Conservation (phyloP, 35 echinoderm and acorn worm species). For the Anneissia japonica region DNA sequence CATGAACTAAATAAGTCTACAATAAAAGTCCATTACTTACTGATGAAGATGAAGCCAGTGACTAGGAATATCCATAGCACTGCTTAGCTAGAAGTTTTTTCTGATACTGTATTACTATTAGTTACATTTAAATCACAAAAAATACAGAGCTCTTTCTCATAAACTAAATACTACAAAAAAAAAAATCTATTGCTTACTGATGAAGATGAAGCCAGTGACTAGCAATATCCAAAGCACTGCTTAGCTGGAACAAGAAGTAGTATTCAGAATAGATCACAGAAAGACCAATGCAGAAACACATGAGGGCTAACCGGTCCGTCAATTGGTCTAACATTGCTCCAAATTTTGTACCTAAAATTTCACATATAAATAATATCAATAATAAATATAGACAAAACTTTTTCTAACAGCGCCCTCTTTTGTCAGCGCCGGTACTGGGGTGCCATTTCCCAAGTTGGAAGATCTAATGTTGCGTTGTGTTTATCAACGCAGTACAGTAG, state of each 20-base stretch:
- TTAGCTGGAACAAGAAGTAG: constrained; percentile 82
- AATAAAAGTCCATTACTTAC: constrained; percentile 40
- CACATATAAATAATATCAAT: too few species aligned
- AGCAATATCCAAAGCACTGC: constrained; percentile 63
- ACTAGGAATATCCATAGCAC: constrained; percentile 68
- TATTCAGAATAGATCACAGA: constrained; percentile 78
- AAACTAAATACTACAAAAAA: background rate
- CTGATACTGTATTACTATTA: background rate
- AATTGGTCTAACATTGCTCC: constrained; percentile 97
- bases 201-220: constrained; percentile 98
- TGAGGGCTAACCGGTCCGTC: constrained; percentile 77
- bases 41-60: constrained; percentile 96
- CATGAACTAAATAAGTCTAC: background rate
- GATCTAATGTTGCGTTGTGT: too few species aligned
- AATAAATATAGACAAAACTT: too few species aligned
- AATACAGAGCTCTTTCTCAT: background rate
- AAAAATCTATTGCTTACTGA: constrained; percentile 49
- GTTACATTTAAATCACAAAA: background rate
- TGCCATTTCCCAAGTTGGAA: too few species aligned
- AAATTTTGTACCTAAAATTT: constrained; percentile 90
- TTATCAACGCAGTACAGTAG: too few species aligned
- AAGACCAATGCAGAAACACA: constrained; percentile 64
- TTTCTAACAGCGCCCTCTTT: too few species aligned
- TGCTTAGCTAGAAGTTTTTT: constrained; percentile 76
- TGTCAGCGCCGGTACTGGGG: too few species aligned